Evolutionary conservation across 2,888 invertebrate species (phyloP).

Genomic region (Patella pellucida): DNA sequence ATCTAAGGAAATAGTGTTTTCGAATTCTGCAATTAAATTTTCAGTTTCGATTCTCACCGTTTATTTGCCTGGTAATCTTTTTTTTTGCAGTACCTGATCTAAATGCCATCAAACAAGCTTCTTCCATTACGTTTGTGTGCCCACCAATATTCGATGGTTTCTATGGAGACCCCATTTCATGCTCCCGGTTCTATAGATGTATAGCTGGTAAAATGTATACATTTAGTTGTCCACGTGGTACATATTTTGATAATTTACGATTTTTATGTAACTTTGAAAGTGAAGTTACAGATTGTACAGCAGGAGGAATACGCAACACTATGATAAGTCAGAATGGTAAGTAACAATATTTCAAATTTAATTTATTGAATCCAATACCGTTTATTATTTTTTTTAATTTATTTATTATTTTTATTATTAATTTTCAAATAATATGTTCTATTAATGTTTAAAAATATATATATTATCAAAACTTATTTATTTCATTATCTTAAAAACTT

Average conservation of each 20-base stretch:
- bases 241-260: conserved; percentile 27
- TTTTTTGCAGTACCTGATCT: conserved; percentile 3
- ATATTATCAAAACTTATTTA: too few relatives aligned
- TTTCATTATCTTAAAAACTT: too few relatives aligned
- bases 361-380: too few relatives aligned
- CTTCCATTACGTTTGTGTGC: conserved; percentile 22
- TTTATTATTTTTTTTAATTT: too few relatives aligned
- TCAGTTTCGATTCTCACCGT: conserved; percentile 5
- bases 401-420: too few relatives aligned
- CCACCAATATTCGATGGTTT: conserved; percentile 26
- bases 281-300: conserved; percentile 18
- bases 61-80: neutral
- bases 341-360: neutral
- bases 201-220: conserved; percentile 28
- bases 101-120: neutral
- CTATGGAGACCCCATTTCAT: conserved; percentile 27
- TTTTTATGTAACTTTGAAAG: conserved; percentile 21
- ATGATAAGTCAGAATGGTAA: neutral
- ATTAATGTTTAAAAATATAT: too few relatives aligned
- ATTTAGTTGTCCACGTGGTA: conserved; percentile 32
- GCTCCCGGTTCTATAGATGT: conserved; percentile 32
- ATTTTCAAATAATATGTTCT: too few relatives aligned
- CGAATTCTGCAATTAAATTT: neutral
- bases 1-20: too few relatives aligned
- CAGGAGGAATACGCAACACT: conserved; percentile 2